Percentiles rank a stretch among this genome's conserved stretches.
Conservation (phyloP, 2,113 vertebrate genomes). For the Tylochromis polylepis region DNA sequence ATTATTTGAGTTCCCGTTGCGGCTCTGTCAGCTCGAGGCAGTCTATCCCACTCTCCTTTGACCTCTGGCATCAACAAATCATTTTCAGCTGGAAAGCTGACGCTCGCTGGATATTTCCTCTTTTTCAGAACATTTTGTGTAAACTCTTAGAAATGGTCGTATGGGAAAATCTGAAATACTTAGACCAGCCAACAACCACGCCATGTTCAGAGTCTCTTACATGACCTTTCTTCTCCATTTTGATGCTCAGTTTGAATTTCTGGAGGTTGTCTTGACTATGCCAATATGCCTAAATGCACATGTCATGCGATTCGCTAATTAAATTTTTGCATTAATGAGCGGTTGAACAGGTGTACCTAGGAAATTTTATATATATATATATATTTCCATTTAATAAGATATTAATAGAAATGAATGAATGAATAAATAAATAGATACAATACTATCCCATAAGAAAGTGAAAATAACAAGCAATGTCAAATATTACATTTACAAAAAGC, state of each 20-base stretch:
- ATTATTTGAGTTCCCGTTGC: background rate
- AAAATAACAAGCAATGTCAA: background rate
- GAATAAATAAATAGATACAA: background rate
- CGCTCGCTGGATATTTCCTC: background rate
- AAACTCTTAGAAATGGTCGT: background rate
- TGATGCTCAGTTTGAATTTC: background rate
- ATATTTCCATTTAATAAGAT: background rate
- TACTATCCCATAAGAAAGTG: background rate
- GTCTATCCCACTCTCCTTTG: background rate
- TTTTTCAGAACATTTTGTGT: background rate
- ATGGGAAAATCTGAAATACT: background rate
- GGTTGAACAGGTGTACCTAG: background rate
- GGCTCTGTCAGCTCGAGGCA: background rate
- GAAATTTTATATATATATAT: background rate
- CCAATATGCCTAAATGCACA: background rate
- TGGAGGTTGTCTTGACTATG: background rate
- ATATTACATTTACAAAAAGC: background rate
- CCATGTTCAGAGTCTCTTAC: background rate
- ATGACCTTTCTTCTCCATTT: background rate
- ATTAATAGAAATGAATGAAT: too few species aligned
- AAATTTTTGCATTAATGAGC: background rate
- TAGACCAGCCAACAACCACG: background rate
- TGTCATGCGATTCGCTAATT: background rate
- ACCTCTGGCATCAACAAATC: background rate
- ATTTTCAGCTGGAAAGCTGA: background rate